These are phyloP conservation scores for Colinus virginianus DNA, from an alignment of 2,113 vertebrate species.

Conservation along the genomic window DNA sequence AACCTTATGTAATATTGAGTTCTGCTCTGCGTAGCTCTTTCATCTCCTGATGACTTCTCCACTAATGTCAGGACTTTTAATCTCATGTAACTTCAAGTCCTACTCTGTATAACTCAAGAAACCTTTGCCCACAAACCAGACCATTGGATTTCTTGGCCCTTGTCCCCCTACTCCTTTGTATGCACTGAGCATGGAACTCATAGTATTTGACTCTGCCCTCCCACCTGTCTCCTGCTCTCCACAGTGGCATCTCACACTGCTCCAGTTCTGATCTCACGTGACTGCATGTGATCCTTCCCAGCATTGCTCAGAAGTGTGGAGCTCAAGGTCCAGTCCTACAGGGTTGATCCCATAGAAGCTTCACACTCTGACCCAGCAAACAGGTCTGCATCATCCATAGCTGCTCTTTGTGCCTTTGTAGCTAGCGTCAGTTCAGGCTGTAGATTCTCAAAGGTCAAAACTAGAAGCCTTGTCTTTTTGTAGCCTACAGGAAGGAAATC, in stretches of 20 bases:
- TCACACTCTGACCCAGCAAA: not conserved
- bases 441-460: not conserved
- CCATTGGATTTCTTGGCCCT: not conserved
- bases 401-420: not conserved
- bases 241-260: not conserved
- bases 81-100: not conserved
- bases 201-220: not conserved
- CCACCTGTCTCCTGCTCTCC: not conserved
- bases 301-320: not conserved
- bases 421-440: not conserved
- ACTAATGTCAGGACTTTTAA: not conserved
- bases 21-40: not conserved
- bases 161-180: not conserved
- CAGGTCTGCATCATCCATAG: not conserved
- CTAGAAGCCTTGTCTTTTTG: not conserved
- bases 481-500: not conserved
- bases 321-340: not conserved
- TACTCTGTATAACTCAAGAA: not conserved
- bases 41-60: not conserved
- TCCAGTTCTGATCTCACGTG: not conserved
- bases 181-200: not conserved
- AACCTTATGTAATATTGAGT: not conserved
- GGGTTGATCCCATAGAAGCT: not conserved
- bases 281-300: not conserved
- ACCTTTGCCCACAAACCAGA: not conserved